phyloP scores from a whole-genome alignment of 2,888 invertebrate genomes.

The Nemotelus nigrinus region DNA sequence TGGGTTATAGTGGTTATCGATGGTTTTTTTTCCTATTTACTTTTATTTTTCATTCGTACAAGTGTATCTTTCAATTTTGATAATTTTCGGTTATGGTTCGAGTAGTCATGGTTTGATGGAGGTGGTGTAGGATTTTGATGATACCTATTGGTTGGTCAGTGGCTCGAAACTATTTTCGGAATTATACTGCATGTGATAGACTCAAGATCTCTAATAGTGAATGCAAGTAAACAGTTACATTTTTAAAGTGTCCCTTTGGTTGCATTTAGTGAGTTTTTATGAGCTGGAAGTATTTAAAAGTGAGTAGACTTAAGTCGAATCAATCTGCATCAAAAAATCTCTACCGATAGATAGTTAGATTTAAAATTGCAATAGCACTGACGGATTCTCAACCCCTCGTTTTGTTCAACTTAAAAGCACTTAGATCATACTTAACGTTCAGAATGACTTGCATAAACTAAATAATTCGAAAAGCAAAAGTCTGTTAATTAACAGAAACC shows the following conservation, averaged over 20 bases:
- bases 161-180: neutral
- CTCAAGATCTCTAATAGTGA: too few species aligned
- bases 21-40: constrained; percentile 6
- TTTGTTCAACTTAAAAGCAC: constrained; percentile 31
- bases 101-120: constrained; percentile 15
- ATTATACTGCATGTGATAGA: neutral
- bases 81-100: constrained; percentile 36
- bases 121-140: neutral
- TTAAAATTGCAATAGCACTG: too few species aligned
- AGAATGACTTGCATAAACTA: constrained; percentile 35
- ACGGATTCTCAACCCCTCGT: neutral
- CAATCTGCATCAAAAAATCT: too few species aligned
- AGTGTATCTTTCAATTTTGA: constrained; percentile 38
- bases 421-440: constrained; percentile 35
- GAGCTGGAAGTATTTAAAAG: too few species aligned
- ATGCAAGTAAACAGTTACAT: too few species aligned
- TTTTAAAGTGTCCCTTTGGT: too few species aligned
- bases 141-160: neutral
- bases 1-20: constrained; percentile 5
- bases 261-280: too few species aligned
- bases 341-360: too few species aligned
- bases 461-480: constrained; percentile 33
- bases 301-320: too few species aligned
- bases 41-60: constrained; percentile 22
- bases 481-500: constrained; percentile 41